Evolutionary conservation across 1,140 invertebrate genomes (phyloP).

Genomic region (Drepana arcuata): DNA sequence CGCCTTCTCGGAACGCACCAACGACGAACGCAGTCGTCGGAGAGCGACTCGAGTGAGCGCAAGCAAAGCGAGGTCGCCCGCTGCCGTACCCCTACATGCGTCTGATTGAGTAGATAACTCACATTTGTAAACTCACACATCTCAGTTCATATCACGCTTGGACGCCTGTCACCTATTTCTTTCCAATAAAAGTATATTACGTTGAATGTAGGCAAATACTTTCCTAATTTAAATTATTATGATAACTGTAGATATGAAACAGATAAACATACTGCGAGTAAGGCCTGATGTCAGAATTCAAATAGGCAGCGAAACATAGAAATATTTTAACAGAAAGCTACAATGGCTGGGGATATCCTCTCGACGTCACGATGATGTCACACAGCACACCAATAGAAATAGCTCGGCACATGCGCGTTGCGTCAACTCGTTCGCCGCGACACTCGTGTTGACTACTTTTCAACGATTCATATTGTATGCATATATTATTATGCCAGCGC

Average conservation of each 20-base stretch:
- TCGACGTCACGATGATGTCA: slow-evolving; percentile 67
- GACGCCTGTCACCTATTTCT: slow-evolving; percentile 5
- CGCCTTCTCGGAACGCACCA: slow-evolving; percentile 65
- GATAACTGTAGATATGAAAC: no score
- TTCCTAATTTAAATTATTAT: no score
- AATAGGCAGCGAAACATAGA: no score
- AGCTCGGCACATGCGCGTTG: slow-evolving; percentile 54
- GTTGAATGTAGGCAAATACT: no score
- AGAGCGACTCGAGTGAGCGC: slow-evolving; percentile 57
- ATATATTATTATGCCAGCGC: no score
- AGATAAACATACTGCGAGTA: no score
- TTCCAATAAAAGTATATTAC: no score
- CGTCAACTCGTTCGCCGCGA: slow-evolving; percentile 39
- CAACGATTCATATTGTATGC: slow-evolving; percentile 10
- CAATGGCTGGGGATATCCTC: slow-evolving; percentile 66
- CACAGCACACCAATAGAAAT: slow-evolving; percentile 51
- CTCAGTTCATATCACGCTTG: no score
- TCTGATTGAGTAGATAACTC: slow-evolving; percentile 41
- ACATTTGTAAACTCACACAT: slow-evolving; percentile 31
- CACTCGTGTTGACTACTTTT: slow-evolving; percentile 23
- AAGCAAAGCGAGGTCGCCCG: slow-evolving; percentile 64
- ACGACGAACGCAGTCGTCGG: slow-evolving; percentile 54
- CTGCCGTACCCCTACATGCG: slow-evolving; percentile 41
- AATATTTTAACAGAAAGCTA: no score
- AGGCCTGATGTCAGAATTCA: no score